Percentiles rank a stretch among this genome's conserved stretches.
These are phyloP conservation scores for Dorcus hopei DNA, from an alignment of 2,888 invertebrate species.

Conservation along the genomic window DNA sequence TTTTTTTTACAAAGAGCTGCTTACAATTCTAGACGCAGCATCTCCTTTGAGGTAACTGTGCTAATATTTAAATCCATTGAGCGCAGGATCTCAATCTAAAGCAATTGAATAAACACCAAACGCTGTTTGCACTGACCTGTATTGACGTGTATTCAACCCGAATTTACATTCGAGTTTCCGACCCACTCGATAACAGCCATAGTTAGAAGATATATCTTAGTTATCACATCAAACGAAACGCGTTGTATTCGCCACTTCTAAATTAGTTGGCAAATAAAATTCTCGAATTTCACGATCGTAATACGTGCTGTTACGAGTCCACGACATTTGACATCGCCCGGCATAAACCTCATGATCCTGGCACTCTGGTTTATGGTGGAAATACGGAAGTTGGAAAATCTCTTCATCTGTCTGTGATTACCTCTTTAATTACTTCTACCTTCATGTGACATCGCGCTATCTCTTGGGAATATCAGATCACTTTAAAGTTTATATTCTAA, in stretches of 20 bases:
- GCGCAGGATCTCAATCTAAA: too few relatives aligned
- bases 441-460: constrained; percentile 20
- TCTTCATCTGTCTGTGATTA: constrained; percentile 11
- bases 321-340: background rate
- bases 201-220: background rate
- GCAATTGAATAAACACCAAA: too few relatives aligned
- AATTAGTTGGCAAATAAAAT: background rate
- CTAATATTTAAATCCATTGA: too few relatives aligned
- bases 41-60: too few relatives aligned
- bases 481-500: constrained; percentile 22
- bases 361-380: constrained; percentile 1
- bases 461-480: constrained; percentile 22
- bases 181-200: background rate
- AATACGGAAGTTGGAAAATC: constrained; percentile 8
- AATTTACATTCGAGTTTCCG: background rate
- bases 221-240: background rate
- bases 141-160: too few relatives aligned
- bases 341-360: constrained; percentile 1
- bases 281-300: background rate
- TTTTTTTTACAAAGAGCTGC: too few relatives aligned
- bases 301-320: background rate
- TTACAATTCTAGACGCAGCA: too few relatives aligned
- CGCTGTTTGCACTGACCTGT: too few relatives aligned
- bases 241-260: background rate
- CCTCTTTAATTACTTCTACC: constrained; percentile 20